Base-by-base conservation (phyloP, 2,888 invertebrate genomes). In the Trissonchulus latispiculum region DNA sequence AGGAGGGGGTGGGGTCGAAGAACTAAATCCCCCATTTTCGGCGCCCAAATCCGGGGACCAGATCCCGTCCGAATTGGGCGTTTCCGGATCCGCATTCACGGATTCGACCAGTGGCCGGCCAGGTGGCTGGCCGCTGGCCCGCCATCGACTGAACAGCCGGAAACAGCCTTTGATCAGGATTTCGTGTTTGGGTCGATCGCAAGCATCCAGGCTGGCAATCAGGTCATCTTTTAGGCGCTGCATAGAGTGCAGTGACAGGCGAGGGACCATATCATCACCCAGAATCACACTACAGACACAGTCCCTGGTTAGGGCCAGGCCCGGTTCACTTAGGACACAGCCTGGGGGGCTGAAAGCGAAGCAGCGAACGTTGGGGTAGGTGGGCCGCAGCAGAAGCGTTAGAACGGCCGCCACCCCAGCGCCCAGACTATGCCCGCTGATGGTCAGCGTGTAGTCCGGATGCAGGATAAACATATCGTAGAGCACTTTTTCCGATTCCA, bases 381-480 rank as follows among this genome's bases (percentile, higher is more conserved):
- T 87, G 29, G 90, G 89, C 77, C 90, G 88, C 78, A 95, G 85
- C 78, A 93, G 88, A 78, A 92, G 85, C 15, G 90, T 90, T 73
- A 94, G 87, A 76, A 95, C 87, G 75, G 91, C 89, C 75, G 91
- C 91, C 61, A 92, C 89, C 32, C 93, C 93, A 23, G 92, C 93
- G 3, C 95, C 95, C 70, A 94, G 85, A 84, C 93, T 93, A 85
- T 94, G 93, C 77, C 94, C 91, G 79, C 92, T 92, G 18, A 94
- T 85, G 37, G 91, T 89, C 70, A 94, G 86, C 77, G 89, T 87
- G 81, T 92, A 92, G 72, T 89, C 87, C 0, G 90, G 90, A 83
- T 89, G 89, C 79, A 88, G 87, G 73, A 87, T 86, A 77, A 90
- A 88, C 0, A 91, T 88, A 76, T 89, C 88, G 72, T 90, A 89